phyloP scores from a whole-genome alignment of 1,140 invertebrate species.

The Heliconius congener region DNA sequence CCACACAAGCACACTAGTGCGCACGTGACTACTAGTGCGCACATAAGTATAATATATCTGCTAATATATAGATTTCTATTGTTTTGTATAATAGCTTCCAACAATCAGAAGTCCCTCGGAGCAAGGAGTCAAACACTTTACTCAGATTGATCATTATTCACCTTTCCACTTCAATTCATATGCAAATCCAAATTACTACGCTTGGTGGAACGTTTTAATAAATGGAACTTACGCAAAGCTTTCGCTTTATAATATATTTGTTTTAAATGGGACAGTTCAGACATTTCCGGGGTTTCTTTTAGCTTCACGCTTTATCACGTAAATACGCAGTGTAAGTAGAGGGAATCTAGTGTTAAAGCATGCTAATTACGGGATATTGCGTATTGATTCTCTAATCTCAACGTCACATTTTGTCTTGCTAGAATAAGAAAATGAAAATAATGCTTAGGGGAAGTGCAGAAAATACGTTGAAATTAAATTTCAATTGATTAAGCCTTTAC shows the following conservation, averaged over 20 bases:
- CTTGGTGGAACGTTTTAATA: constrained; percentile 3
- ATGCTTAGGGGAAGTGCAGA: no score
- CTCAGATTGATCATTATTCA: constrained; percentile 16
- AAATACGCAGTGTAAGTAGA: neutral
- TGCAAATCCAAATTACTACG: constrained; percentile 15
- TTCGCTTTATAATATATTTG: neutral
- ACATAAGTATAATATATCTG: neutral
- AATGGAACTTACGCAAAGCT: neutral
- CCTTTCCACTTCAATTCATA: constrained; percentile 10
- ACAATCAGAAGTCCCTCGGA: neutral
- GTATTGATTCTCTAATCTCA: neutral
- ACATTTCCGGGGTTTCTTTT: no score
- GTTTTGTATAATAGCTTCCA: neutral
- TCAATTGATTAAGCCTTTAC: no score
- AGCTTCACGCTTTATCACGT: neutral
- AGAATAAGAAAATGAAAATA: no score
- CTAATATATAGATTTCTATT: constrained; percentile 1
- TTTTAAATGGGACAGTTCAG: no score
- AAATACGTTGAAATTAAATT: no score
- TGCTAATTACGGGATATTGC: neutral
- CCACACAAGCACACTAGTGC: no score
- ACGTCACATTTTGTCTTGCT: neutral
- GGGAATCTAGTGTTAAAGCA: neutral
- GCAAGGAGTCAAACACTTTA: constrained; percentile 16
- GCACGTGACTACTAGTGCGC: no score